Base-by-base conservation (phyloP, 2,888 invertebrate species). In the Pantelozetes paolii region DNA sequence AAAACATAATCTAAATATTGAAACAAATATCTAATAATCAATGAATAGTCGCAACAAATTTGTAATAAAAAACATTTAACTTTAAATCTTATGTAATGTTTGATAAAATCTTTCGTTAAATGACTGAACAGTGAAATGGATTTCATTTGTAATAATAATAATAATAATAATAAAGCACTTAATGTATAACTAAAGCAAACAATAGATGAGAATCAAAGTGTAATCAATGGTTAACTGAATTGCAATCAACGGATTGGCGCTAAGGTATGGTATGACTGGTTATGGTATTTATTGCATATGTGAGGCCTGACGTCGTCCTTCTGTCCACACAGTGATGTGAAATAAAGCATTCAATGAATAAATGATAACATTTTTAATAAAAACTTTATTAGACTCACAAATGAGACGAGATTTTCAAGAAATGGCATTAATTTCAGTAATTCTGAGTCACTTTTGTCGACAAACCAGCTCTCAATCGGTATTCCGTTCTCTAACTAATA, bases 391-490 rank as follows among this genome's bases (percentile, higher is more conserved):
- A 36, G 9, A 48, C 86, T 84, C 84, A 91, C 92, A 85, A 89
- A 88, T 81, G 88, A 86, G 62, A 91, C 89, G 77, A 94, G 86
- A 80, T 89, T 87, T 82, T 95, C 93, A 78, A 97, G 85, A 85
- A 96, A 95, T 42, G 95, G 95, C 83, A 96, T 84, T 78, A 96
- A 84, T 81, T 95, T 94, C 80, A 94, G 88, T 72, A 97, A 86
- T 81, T 96, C 96, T 48, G 88, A 88, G 84, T 96, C 96, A 71
- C 87, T 88, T 80, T 89, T 88, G 84, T 95, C 94, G 78, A 91
- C 89, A 83, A 95, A 97, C 96, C 96, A 96, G 83, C 94, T 94
- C 85, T 94, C 94, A 78, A 97, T 96, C 0, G 96, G 96, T 78
- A 96, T 95, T 32, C 96, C 96, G 84, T 96, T 96, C 83, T 94